A percentile compares a stretch with the other conserved stretches of the same genome.
Evolutionary conservation across 2,797 vertebrate genomes (phyloP).

Genomic region (Eospalax fontanierii): DNA sequence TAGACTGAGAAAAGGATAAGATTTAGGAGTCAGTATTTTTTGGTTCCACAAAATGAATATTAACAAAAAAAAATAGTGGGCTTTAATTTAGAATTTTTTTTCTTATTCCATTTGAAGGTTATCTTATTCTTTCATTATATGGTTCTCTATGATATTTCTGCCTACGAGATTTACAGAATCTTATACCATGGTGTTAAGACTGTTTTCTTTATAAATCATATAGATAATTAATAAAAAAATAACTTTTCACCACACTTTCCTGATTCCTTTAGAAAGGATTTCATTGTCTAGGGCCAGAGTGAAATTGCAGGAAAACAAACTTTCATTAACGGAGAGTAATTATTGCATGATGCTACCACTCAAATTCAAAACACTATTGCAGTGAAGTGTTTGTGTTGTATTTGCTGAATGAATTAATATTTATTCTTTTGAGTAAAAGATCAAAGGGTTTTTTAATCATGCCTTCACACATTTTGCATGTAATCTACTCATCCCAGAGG

Average conservation of each 20-base stretch:
- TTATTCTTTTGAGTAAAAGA: constrained; percentile 80
- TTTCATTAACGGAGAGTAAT: constrained; percentile 61
- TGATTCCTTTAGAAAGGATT: constrained; percentile 40
- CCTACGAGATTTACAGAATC: constrained; percentile 26
- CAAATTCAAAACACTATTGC: constrained; percentile 47
- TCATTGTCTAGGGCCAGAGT: constrained; percentile 23
- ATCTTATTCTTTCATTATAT: not conserved
- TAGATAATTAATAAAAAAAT: constrained; percentile 64
- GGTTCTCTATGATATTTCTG: constrained; percentile 11
- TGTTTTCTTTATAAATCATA: constrained; percentile 59
- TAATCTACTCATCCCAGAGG: constrained; percentile 58
- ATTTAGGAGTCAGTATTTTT: not conserved
- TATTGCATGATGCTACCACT: constrained; percentile 47
- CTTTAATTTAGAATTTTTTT: constrained; percentile 39
- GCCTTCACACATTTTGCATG: constrained; percentile 73
- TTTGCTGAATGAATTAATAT: constrained; percentile 65
- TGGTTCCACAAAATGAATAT: constrained; percentile 22
- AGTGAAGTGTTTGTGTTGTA: constrained; percentile 54
- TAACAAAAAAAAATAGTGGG: not conserved
- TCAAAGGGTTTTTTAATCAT: constrained; percentile 76
- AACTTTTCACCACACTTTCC: constrained; percentile 48
- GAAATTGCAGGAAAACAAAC: not conserved
- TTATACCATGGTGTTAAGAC: constrained; percentile 14
- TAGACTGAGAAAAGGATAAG: not conserved
- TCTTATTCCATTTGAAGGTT: constrained; percentile 8